phyloP scores from a whole-genome alignment of 2,888 invertebrate species.

The Caenorhabditis sp. region DNA sequence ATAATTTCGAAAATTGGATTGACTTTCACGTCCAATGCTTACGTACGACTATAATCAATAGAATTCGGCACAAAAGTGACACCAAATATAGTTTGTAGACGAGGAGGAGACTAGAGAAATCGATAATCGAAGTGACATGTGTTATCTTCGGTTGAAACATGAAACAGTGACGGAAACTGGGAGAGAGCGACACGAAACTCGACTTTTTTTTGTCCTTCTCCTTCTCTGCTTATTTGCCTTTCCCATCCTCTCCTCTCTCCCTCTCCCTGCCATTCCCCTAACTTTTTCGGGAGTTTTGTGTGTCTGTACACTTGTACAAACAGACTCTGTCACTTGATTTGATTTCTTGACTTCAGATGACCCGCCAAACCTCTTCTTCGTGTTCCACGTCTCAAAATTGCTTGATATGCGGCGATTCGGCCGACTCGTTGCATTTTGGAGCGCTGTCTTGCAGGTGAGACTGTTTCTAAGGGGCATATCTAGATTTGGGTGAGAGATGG shows the following conservation, averaged over 20 bases:
- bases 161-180: too few relatives aligned
- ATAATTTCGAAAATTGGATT: too few relatives aligned
- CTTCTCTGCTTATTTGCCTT: not conserved
- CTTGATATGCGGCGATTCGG: slow-evolving; percentile 47
- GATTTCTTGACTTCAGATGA: too few relatives aligned
- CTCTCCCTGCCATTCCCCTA: slow-evolving; percentile 4
- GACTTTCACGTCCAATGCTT: too few relatives aligned
- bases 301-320: too few relatives aligned
- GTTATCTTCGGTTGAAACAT: too few relatives aligned
- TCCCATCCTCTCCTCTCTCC: not conserved
- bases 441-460: slow-evolving; percentile 47
- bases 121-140: slow-evolving; percentile 3
- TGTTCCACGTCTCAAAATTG: slow-evolving; percentile 15
- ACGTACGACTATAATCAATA: not conserved
- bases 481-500: too few relatives aligned
- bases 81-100: slow-evolving; percentile 6
- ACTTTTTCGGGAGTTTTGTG: too few relatives aligned
- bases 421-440: slow-evolving; percentile 55
- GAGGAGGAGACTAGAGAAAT: slow-evolving; percentile 12
- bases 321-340: too few relatives aligned
- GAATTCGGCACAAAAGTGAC: too few relatives aligned
- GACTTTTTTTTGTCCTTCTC: slow-evolving; percentile 1
- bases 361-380: slow-evolving; percentile 8
- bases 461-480: not conserved
- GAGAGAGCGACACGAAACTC: slow-evolving; percentile 3